A percentile compares a stretch with the other conserved stretches of the same genome.
Conservation (phyloP, 2,797 vertebrate genomes). For the Jordanella pulchra region DNA sequence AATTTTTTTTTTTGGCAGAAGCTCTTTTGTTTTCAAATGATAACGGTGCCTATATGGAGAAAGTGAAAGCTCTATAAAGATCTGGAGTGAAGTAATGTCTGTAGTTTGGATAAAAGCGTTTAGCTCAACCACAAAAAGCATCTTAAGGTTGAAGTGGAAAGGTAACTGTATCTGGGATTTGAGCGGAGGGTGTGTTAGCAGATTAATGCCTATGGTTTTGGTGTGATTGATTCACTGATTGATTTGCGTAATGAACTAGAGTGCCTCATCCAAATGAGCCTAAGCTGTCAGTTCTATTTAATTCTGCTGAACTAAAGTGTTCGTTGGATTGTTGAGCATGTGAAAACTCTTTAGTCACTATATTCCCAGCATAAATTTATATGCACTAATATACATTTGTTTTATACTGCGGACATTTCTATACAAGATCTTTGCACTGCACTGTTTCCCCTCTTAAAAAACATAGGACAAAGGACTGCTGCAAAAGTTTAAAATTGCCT, state of each 20-base stretch:
- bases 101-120: background rate
- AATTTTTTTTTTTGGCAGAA: constrained; percentile 7
- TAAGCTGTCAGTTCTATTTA: constrained; percentile 24
- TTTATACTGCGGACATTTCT: background rate
- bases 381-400: background rate
- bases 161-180: background rate
- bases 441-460: background rate
- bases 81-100: constrained; percentile 12
- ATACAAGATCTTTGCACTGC: background rate
- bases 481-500: background rate
- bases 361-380: background rate
- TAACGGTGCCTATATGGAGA: background rate
- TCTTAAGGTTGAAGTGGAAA: constrained; percentile 16
- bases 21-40: background rate
- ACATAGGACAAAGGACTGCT: no score
- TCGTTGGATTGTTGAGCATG: constrained; percentile 13
- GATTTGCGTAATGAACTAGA: constrained; percentile 35
- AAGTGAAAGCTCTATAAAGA: constrained; percentile 13
- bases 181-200: constrained; percentile 8
- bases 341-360: background rate
- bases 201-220: constrained; percentile 30
- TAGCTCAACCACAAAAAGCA: constrained; percentile 13
- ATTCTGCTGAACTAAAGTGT: constrained; percentile 20
- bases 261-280: constrained; percentile 13
- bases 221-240: constrained; percentile 45